Base-by-base conservation (phyloP, 1,140 invertebrate genomes). In the Anadara kagoshimensis region DNA sequence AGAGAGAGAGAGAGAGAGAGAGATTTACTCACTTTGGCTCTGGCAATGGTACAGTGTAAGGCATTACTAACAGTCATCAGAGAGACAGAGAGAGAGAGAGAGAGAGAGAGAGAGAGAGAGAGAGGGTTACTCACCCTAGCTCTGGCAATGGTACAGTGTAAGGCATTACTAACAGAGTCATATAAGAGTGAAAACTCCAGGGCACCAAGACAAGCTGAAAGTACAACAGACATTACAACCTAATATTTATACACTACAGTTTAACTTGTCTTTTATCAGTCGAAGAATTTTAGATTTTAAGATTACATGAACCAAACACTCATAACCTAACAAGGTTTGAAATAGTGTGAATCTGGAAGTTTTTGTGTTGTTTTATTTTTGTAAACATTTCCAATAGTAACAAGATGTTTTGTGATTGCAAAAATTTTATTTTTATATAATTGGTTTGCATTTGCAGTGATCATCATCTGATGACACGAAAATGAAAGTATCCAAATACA, bases 101-200 rank as follows among this genome's bases (percentile, higher is more conserved):
- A 36, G 29, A 36, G 29, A 36, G 29, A 36, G 29, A 36, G 29
- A 36, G 29, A 36, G 29, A 36, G 56, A 47, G 0, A 54, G 10
- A 64, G 5, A 47, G 53, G 29, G n/a, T n/a, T 53, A 69, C 83
- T 83, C 81, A 90, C 89, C 80, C 83, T 89, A 29, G 89, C 89
- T 75, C 94, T 91, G 68, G 94, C 92, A 24, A 96, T 92, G 0
- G 93, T 94, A 83, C 95, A 95, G 77, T 95, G 94, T 16, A 97
- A 90, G 18, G 93, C 93, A 73, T 93, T 93, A 51, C 92, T 93
- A 14, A 91, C 89, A 70, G 93, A 93, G 77, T 95, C 94, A 88
- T 95, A 96, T n/a, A 93, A 91, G 47, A 96, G 85, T 20, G 94
- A 93, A 53, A 96, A 92, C 85, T 96, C 94, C 51, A 96, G 61